A percentile compares a stretch with the other conserved stretches of the same genome.
phyloP scores from a whole-genome alignment of 2,797 vertebrate species.

The Anguilla obscura region DNA sequence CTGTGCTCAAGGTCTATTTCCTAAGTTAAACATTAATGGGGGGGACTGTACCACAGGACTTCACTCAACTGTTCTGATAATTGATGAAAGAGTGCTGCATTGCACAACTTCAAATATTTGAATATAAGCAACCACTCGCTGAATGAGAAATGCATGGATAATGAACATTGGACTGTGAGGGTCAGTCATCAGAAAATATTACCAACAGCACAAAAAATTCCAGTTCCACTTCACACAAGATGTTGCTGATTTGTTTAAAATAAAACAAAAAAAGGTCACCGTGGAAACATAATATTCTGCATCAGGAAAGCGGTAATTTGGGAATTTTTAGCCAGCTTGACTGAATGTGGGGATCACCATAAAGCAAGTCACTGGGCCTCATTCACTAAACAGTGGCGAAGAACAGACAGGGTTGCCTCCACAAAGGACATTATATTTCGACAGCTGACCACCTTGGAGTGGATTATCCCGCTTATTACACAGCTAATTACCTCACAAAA shows the following conservation, averaged over 20 bases:
- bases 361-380: background rate
- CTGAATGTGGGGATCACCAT: background rate
- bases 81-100: background rate
- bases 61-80: background rate
- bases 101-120: constrained; percentile 9
- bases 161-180: background rate
- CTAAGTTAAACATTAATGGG: background rate
- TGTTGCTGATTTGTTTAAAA: background rate
- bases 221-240: background rate
- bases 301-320: background rate
- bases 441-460: too few relatives aligned
- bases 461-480: too few relatives aligned
- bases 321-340: background rate
- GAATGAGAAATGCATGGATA: background rate
- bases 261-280: background rate
- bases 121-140: constrained; percentile 5
- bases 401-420: too few relatives aligned
- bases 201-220: background rate
- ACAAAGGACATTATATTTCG: too few relatives aligned
- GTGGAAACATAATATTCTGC: background rate
- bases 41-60: background rate
- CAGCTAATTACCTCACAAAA: too few relatives aligned
- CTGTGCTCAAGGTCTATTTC: constrained; percentile 7
- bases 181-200: constrained; percentile 8
- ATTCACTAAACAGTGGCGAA: too few relatives aligned